Percentiles rank a stretch among this genome's conserved stretches.
These are phyloP conservation scores for Colletes latitarsis DNA, from an alignment of 1,140 invertebrate genomes.

Conservation along the genomic window DNA sequence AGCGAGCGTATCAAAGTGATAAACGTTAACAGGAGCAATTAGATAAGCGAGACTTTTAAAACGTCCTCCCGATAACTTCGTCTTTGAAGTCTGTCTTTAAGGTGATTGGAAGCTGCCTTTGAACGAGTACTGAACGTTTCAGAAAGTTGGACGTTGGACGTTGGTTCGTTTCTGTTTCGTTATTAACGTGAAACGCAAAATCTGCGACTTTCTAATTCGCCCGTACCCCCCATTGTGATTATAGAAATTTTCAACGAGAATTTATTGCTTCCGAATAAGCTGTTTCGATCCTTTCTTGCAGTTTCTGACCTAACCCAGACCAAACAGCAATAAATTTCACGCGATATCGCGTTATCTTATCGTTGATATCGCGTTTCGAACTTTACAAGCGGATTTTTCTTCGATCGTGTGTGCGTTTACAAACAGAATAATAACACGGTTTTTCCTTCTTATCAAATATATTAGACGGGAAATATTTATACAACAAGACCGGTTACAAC, in stretches of 20 bases:
- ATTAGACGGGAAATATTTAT: too few species aligned
- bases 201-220: too few species aligned
- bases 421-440: neutral
- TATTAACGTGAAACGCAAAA: too few species aligned
- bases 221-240: too few species aligned
- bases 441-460: neutral
- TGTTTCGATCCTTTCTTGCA: neutral
- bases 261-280: neutral
- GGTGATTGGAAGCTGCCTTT: neutral
- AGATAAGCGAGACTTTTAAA: slow-evolving; percentile 31
- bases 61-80: neutral
- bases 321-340: neutral
- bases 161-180: too few species aligned
- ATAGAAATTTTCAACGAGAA: too few species aligned
- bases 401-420: neutral
- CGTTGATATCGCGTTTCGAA: neutral
- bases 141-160: neutral
- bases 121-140: neutral
- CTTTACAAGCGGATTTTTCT: neutral
- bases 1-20: slow-evolving; percentile 36
- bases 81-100: slow-evolving; percentile 3
- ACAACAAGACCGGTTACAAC: too few species aligned
- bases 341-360: neutral
- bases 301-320: neutral
- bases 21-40: slow-evolving; percentile 47